Evolutionary conservation across 2,113 vertebrate species (phyloP).

Genomic region (Lates calcarifer): DNA sequence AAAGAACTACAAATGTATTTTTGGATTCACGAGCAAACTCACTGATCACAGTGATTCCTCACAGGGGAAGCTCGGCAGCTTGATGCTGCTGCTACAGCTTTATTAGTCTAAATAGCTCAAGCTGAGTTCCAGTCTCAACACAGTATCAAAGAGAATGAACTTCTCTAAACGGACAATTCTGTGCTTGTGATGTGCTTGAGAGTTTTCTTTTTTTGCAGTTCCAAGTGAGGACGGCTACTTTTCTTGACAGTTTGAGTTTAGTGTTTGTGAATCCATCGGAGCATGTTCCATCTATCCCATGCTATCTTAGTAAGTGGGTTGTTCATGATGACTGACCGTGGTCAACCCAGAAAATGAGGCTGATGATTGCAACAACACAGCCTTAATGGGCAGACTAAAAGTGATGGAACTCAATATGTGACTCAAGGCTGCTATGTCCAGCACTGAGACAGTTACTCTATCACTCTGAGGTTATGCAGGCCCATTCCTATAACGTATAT

Average conservation of each 20-base stretch:
- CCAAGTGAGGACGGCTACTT: not conserved
- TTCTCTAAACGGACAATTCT: too few species aligned
- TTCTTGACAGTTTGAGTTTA: not conserved
- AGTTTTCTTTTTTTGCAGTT: not conserved
- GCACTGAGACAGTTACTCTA: not conserved
- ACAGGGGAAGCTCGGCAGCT: not conserved
- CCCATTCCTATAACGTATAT: not conserved
- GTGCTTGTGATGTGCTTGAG: too few species aligned
- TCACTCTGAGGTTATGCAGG: not conserved
- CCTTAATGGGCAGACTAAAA: slow-evolving; percentile 5
- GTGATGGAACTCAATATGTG: not conserved
- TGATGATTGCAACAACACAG: slow-evolving; percentile 17
- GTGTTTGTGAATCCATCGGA: not conserved
- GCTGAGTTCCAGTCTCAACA: not conserved
- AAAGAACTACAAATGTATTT: too few species aligned
- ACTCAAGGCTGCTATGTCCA: not conserved
- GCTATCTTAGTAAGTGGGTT: not conserved
- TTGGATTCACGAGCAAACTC: not conserved
- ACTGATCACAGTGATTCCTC: not conserved
- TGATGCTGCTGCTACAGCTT: not conserved
- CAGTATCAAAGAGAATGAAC: too few species aligned
- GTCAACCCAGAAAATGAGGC: slow-evolving; percentile 28
- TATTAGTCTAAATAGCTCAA: not conserved
- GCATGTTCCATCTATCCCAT: not conserved
- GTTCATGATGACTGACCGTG: not conserved